A percentile compares a stretch with the other conserved stretches of the same genome.
These are phyloP conservation scores for Sebastes elongatus DNA, from an alignment of 2,797 vertebrate species.

Conservation along the genomic window DNA sequence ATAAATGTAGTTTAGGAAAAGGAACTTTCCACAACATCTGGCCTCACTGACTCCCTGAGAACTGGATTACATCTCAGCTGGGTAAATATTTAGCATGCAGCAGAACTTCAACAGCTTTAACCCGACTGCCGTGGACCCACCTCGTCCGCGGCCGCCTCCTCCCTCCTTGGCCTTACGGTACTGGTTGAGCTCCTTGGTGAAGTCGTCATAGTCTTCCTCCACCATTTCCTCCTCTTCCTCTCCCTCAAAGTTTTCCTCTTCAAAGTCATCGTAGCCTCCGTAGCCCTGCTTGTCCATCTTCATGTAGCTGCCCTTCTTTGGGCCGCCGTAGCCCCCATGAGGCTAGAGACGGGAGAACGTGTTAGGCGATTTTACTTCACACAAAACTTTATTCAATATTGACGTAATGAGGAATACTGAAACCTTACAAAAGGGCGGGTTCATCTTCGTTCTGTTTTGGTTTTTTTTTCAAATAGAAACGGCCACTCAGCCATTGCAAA, in stretches of 20 bases:
- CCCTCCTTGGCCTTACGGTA: constrained; percentile 94
- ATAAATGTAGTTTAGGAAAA: not conserved
- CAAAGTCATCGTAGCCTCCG: constrained; percentile 89
- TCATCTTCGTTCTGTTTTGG: too few species aligned
- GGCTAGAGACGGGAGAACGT: constrained; percentile 69
- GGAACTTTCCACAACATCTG: not conserved
- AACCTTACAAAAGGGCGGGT: not conserved
- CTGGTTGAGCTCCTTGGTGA: constrained; percentile 93
- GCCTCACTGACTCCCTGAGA: not conserved
- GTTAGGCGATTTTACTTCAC: not conserved
- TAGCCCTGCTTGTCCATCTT: constrained; percentile 93
- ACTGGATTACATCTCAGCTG: not conserved
- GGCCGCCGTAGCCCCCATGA: constrained; percentile 84
- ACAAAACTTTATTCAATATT: not conserved
- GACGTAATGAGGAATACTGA: not conserved
- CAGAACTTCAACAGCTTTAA: not conserved
- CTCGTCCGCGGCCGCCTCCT: constrained; percentile 80
- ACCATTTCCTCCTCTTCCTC: constrained; percentile 91
- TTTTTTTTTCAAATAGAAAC: too few species aligned
- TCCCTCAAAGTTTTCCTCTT: constrained; percentile 90
- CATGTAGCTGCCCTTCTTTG: constrained; percentile 87
- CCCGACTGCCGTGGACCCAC: constrained; percentile 44
- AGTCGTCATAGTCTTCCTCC: constrained; percentile 93
- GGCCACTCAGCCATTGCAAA: too few species aligned
- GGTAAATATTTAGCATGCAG: not conserved